These are phyloP conservation scores for Pelusios castaneus DNA, from an alignment of 2,113 vertebrate species.

Conservation along the genomic window DNA sequence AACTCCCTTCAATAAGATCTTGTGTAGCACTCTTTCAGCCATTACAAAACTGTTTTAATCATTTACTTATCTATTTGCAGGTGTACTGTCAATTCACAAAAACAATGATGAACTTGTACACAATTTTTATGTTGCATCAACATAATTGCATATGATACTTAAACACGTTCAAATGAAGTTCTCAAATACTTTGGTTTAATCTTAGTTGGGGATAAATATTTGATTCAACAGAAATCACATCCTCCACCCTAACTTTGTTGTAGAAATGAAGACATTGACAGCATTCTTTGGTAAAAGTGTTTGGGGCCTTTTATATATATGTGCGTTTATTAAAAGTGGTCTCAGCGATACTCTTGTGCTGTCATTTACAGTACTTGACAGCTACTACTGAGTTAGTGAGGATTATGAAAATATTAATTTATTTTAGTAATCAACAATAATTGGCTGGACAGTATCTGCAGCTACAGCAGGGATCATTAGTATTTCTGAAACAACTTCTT, in stretches of 20 bases:
- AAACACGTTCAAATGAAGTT: conserved; percentile 72
- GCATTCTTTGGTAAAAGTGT: conserved; percentile 80
- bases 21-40: conserved; percentile 63
- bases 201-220: conserved; percentile 64
- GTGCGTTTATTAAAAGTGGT: conserved; percentile 66
- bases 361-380: conserved; percentile 61
- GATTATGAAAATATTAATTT: conserved; percentile 39
- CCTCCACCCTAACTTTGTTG: conserved; percentile 50
- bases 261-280: conserved; percentile 69
- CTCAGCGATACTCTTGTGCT: conserved; percentile 59
- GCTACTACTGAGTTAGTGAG: conserved; percentile 48
- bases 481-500: not conserved
- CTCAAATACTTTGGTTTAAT: conserved; percentile 79
- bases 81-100: conserved; percentile 69
- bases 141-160: conserved; percentile 62
- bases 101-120: conserved; percentile 23
- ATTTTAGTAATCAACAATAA: not conserved
- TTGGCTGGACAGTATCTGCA: conserved; percentile 54
- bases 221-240: conserved; percentile 64
- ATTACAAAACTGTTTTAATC: conserved; percentile 48
- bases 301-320: conserved; percentile 58
- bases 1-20: conserved; percentile 60
- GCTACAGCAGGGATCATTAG: conserved; percentile 29
- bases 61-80: conserved; percentile 53
- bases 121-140: conserved; percentile 65